A percentile compares a stretch with the other conserved stretches of the same genome.
These are phyloP conservation scores for Catocala nupta DNA, from an alignment of 2,888 invertebrate species.

Conservation along the genomic window DNA sequence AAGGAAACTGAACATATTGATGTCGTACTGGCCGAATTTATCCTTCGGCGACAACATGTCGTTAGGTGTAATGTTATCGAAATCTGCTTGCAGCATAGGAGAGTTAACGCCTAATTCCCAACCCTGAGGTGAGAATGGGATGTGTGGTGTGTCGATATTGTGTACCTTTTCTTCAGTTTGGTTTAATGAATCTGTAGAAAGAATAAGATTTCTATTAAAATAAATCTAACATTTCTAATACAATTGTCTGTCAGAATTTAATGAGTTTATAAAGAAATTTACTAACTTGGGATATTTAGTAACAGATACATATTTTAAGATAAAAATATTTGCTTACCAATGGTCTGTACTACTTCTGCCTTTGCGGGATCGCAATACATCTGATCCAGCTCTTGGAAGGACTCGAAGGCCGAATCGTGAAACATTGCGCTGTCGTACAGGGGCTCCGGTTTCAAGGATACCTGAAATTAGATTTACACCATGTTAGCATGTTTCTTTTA, in stretches of 20 bases:
- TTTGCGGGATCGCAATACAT: conserved; percentile 87
- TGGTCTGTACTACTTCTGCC: conserved; percentile 82
- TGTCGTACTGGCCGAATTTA: conserved; percentile 60
- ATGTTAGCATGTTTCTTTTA: conserved; percentile 61
- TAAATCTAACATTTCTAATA: too few relatives aligned
- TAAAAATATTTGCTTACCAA: conserved; percentile 67
- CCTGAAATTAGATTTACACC: conserved; percentile 71
- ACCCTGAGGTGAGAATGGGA: conserved; percentile 78
- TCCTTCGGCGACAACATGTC: conserved; percentile 73
- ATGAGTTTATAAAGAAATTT: too few relatives aligned
- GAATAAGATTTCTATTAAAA: conserved; percentile 2
- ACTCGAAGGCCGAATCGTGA: conserved; percentile 88
- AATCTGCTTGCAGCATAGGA: conserved; percentile 69
- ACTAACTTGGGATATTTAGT: too few relatives aligned
- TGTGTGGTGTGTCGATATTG: conserved; percentile 79
- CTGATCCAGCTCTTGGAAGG: conserved; percentile 90
- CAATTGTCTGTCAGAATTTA: too few relatives aligned
- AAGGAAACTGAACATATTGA: conserved; percentile 56
- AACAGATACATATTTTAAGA: neutral
- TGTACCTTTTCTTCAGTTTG: conserved; percentile 75
- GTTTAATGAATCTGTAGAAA: conserved; percentile 67
- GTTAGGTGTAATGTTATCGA: conserved; percentile 66
- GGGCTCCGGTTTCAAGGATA: conserved; percentile 80
- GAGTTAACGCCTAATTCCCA: conserved; percentile 80
- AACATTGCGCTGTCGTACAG: conserved; percentile 79